A percentile compares a stretch with the other conserved stretches of the same genome.
These are phyloP conservation scores for Equus quagga DNA, from an alignment of 2,113 vertebrate genomes.

Conservation along the genomic window DNA sequence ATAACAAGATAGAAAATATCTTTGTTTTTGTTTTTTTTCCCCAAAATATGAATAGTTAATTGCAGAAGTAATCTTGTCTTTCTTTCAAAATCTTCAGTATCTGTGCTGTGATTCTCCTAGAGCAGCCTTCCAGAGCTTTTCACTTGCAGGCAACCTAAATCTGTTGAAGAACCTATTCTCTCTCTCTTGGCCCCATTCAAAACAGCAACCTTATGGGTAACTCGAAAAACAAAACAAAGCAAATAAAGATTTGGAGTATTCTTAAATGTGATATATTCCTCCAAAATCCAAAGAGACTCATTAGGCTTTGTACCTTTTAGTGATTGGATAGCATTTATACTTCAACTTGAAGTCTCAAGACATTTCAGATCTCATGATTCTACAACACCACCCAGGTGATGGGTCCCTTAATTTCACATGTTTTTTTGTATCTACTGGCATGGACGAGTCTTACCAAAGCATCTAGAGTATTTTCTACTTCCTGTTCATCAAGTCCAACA, in stretches of 20 bases:
- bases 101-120: background rate
- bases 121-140: background rate
- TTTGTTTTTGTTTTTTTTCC: background rate
- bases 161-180: background rate
- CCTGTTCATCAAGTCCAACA: background rate
- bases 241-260: background rate
- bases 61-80: background rate
- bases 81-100: background rate
- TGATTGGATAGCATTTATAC: background rate
- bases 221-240: background rate
- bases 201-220: background rate
- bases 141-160: background rate
- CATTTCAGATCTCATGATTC: background rate
- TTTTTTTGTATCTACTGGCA: background rate
- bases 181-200: background rate
- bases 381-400: background rate
- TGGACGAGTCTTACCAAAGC: background rate
- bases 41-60: background rate
- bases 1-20: background rate
- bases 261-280: background rate
- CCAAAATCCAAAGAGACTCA: background rate
- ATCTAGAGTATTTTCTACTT: background rate
- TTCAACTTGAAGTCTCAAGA: background rate
- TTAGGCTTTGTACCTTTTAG: background rate
- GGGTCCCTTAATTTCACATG: background rate